These are phyloP conservation scores for Doryteuthis pealeii DNA, from an alignment of 1,140 invertebrate species.

Conservation along the genomic window DNA sequence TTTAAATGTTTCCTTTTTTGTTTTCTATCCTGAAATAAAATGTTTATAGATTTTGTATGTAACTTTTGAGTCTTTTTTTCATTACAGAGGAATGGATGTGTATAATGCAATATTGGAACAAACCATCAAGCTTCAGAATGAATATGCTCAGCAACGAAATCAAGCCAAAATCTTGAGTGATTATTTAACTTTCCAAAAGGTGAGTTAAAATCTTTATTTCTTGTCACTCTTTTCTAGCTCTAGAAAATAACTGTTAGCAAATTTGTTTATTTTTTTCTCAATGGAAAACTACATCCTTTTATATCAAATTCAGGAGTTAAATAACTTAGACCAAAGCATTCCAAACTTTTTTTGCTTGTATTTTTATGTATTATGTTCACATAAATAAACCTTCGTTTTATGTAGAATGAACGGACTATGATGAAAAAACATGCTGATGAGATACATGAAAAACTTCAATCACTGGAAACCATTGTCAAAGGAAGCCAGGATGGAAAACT, in stretches of 20 bases:
- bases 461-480: not conserved
- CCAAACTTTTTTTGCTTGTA: no score
- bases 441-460: not conserved
- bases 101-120: slow-evolving; percentile 70
- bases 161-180: slow-evolving; percentile 34
- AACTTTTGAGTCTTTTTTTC: slow-evolving; percentile 13
- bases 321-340: no score
- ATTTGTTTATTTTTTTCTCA: no score
- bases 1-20: no score
- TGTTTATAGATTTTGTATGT: no score
- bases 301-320: no score
- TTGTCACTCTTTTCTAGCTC: not conserved
- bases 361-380: no score
- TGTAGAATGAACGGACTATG: slow-evolving; percentile 9
- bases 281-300: no score
- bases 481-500: not conserved
- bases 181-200: slow-evolving; percentile 43
- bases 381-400: no score
- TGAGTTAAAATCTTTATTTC: slow-evolving; percentile 27
- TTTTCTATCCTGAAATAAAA: no score
- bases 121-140: slow-evolving; percentile 53
- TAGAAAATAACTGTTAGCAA: no score
- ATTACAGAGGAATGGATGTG: slow-evolving; percentile 71
- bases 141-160: slow-evolving; percentile 30
- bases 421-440: slow-evolving; percentile 13